Evolutionary conservation across 2,888 invertebrate genomes (phyloP), one percentile per base, ranked within the genome.

Genomic region (Julus scanicus): DNA sequence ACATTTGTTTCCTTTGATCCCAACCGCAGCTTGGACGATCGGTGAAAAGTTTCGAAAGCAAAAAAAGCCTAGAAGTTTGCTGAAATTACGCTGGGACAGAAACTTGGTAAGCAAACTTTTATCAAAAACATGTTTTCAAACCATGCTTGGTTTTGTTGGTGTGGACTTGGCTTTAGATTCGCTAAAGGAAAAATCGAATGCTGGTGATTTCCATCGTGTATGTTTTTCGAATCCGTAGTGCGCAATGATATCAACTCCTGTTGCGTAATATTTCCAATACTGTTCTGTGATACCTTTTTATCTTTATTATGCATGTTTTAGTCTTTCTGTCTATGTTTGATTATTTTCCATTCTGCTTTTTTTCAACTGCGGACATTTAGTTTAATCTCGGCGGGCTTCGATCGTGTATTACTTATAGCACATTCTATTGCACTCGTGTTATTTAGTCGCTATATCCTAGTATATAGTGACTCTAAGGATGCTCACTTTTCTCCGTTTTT

Each of bases 211-310:
- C 13, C 9, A 13, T 20, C 20, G n/a, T 63, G n/a, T 63, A 63
- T 63, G 63, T 5, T n/a, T 63, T 63, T 20, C 20, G n/a, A 63
- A 63, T 63, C 63, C 57, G 0, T 63, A 63, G 20, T 5, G 63
- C 20, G 63, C 63, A 63, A 63, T 63, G 63, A 63, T 63, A 63
- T 63, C 63, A 20, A 63, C 20, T 63, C n/a, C n/a, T 63, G 63
- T 63, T 20, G 63, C 63, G 63, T 63, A 63, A 29, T 63, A 13
- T 63, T 63, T 63, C 63, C 63, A 63, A 63, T 63, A 63, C 63
- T 63, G 63, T n/a, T 63, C 63, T 63, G 63, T 63, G 63, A 63
- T 63, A 63, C 63, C 63, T 63, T 63, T 63, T 63, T 1, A 20
- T 63, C 63, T 63, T 63, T n/a, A 63, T n/a, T 63, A 20, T 20